A percentile compares a stretch with the other conserved stretches of the same genome.
phyloP scores from a whole-genome alignment of 1,140 invertebrate genomes.

The Fopius arisanus region DNA sequence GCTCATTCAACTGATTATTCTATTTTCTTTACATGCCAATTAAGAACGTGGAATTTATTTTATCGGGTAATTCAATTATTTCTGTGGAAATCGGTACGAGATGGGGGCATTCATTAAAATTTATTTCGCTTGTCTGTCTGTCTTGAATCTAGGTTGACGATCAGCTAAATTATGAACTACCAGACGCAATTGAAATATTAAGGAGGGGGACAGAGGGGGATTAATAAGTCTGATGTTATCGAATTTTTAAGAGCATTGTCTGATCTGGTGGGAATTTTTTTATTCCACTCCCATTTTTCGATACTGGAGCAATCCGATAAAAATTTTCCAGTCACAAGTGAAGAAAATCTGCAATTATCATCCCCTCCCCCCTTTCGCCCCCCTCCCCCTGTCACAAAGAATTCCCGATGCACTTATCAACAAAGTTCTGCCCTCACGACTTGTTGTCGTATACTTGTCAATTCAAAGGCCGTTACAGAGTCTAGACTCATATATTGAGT shows the following conservation, averaged over 20 bases:
- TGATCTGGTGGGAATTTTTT: background rate
- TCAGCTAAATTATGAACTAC: background rate
- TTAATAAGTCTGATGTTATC: background rate
- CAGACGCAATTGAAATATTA: slow-evolving; percentile 4
- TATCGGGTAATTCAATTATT: too few relatives aligned
- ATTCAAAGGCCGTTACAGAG: slow-evolving; percentile 52
- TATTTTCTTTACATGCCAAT: too few relatives aligned
- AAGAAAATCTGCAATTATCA: too few relatives aligned
- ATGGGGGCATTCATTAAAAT: slow-evolving; percentile 6
- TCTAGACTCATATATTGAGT: slow-evolving; percentile 45
- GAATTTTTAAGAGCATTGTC: background rate
- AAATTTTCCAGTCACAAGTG: too few relatives aligned
- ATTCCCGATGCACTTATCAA: slow-evolving; percentile 19
- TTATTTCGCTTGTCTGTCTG: slow-evolving; percentile 16
- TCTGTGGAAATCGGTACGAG: background rate
- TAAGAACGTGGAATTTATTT: too few relatives aligned
- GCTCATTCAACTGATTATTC: too few relatives aligned
- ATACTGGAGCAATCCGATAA: too few relatives aligned
- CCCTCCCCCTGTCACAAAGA: too few relatives aligned
- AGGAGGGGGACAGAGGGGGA: background rate
- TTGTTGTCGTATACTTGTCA: slow-evolving; percentile 53
- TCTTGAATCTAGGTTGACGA: slow-evolving; percentile 3
- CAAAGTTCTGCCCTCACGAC: slow-evolving; percentile 33
- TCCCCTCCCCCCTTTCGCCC: too few relatives aligned
- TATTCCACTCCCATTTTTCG: too few relatives aligned